Conservation (phyloP, 2,797 vertebrate species). For the Craterocephalus amniculus region DNA sequence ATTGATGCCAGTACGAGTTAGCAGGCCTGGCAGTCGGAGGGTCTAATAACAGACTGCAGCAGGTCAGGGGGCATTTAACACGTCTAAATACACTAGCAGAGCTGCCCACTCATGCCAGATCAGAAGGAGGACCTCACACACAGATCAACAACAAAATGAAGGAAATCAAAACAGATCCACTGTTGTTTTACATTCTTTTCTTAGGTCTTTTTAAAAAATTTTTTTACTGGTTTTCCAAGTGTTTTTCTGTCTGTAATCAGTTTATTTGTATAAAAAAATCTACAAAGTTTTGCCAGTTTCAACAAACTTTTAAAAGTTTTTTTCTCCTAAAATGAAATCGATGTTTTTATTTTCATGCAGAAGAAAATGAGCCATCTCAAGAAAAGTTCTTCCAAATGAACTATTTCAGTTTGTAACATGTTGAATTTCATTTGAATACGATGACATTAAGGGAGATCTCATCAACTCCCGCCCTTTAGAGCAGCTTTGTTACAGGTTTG, state of each 20-base stretch:
- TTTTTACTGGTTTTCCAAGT: neutral
- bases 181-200: slow-evolving; percentile 36
- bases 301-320: slow-evolving; percentile 16
- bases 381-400: neutral
- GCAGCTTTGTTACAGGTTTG: no score
- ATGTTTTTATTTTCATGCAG: slow-evolving; percentile 9
- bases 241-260: neutral
- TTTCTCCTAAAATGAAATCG: slow-evolving; percentile 1
- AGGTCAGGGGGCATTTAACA: slow-evolving; percentile 78
- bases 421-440: neutral
- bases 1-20: slow-evolving; percentile 63
- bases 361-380: neutral
- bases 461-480: no score
- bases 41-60: slow-evolving; percentile 77
- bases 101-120: slow-evolving; percentile 66
- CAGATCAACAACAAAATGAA: slow-evolving; percentile 36
- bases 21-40: slow-evolving; percentile 63
- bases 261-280: neutral
- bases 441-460: neutral
- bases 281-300: slow-evolving; percentile 8
- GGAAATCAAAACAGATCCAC: slow-evolving; percentile 31
- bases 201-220: neutral
- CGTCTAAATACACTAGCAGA: slow-evolving; percentile 71
- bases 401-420: slow-evolving; percentile 10
- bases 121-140: slow-evolving; percentile 63